phyloP scores from a whole-genome alignment of 2,888 invertebrate genomes.

The Hermaeophaga mercurialis region DNA sequence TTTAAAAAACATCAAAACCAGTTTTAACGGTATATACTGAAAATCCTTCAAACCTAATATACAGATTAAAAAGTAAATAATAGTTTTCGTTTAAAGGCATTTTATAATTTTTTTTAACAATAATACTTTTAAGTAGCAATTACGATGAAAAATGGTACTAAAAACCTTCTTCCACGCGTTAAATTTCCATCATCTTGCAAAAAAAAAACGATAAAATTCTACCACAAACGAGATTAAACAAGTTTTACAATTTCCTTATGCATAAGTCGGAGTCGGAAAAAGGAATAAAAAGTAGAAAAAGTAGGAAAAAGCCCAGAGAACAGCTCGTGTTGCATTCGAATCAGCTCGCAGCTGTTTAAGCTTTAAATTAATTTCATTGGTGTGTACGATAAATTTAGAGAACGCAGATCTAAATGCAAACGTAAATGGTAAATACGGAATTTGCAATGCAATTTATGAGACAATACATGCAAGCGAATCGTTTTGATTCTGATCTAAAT shows the following conservation, averaged over 20 bases:
- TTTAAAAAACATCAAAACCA: too few species aligned
- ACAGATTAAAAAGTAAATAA: too few species aligned
- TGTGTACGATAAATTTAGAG: constrained; percentile 19
- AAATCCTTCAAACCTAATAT: too few species aligned
- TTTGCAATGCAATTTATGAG: constrained; percentile 26
- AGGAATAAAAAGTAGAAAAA: background rate
- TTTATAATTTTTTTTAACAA: too few species aligned
- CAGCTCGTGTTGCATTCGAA: background rate
- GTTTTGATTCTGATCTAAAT: constrained; percentile 28
- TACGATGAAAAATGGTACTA: too few species aligned
- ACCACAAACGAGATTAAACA: background rate
- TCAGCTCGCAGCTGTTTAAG: constrained; percentile 5
- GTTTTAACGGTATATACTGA: too few species aligned
- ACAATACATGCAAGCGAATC: constrained; percentile 22
- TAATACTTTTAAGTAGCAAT: too few species aligned
- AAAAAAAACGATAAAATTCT: too few species aligned
- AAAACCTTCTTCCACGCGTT: too few species aligned
- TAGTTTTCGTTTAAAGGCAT: too few species aligned
- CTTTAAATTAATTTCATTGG: constrained; percentile 18
- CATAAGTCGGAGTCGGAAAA: background rate
- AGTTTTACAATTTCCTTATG: constrained; percentile 6
- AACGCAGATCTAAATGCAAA: constrained; percentile 18
- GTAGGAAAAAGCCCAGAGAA: background rate
- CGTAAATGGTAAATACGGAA: constrained; percentile 27
- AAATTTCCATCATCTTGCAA: too few species aligned